Percentiles rank a stretch among this genome's conserved stretches.
phyloP scores from a whole-genome alignment of 2,797 vertebrate species.

The Spinibarbus caldwelli region DNA sequence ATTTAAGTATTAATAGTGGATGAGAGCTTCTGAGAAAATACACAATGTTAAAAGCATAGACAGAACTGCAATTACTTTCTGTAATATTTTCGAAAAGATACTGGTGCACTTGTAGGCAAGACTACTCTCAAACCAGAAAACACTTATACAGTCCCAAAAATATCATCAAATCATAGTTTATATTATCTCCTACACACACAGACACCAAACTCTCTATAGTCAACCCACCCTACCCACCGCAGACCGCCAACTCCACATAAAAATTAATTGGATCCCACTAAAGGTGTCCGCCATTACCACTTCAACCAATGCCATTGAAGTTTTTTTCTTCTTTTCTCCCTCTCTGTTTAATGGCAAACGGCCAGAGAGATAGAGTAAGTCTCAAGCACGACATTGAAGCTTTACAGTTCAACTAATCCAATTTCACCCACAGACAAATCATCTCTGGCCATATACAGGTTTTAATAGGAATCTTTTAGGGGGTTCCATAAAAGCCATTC shows the following conservation, averaged over 20 bases:
- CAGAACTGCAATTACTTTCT: neutral
- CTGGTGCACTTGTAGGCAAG: neutral
- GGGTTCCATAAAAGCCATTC: slow-evolving; percentile 70
- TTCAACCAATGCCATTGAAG: slow-evolving; percentile 72
- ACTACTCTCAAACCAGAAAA: neutral
- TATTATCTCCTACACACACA: slow-evolving; percentile 18
- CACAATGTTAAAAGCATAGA: neutral
- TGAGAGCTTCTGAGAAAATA: too few species aligned
- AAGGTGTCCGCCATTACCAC: slow-evolving; percentile 73
- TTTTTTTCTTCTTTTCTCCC: slow-evolving; percentile 56
- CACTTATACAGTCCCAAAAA: neutral
- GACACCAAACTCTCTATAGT: slow-evolving; percentile 52
- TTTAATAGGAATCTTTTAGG: slow-evolving; percentile 68
- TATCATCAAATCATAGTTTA: neutral
- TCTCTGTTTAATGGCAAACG: slow-evolving; percentile 69
- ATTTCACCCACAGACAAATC: slow-evolving; percentile 77
- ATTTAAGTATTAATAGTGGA: too few species aligned
- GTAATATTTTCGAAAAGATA: neutral
- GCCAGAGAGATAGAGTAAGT: slow-evolving; percentile 42
- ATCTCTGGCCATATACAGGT: slow-evolving; percentile 72
- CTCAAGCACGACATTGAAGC: slow-evolving; percentile 52
- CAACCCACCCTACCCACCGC: slow-evolving; percentile 61
- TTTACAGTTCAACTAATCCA: slow-evolving; percentile 76
- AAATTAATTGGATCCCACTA: slow-evolving; percentile 78
- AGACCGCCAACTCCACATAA: slow-evolving; percentile 67